Evolutionary conservation across 2,113 vertebrate genomes (phyloP).

Genomic region (Hemibagrus wyckioides): DNA sequence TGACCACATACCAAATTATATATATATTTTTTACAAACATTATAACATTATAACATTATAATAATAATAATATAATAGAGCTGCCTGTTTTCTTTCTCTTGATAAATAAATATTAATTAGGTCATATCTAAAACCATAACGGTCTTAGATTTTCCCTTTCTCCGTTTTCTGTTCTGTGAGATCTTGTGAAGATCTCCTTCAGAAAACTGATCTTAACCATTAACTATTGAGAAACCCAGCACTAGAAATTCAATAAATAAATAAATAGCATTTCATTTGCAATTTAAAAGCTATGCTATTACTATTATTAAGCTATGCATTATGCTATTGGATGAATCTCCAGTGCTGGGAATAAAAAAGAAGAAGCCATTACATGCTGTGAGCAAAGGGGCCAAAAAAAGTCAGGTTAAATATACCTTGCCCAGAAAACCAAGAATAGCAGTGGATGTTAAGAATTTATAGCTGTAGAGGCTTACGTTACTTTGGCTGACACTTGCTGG

Average conservation of each 20-base stretch:
- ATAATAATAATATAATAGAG: too few species aligned
- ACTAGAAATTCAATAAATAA: too few species aligned
- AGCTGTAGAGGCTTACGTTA: constrained; percentile 33
- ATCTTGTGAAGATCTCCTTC: background rate
- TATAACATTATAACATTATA: too few species aligned
- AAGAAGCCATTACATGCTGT: constrained; percentile 31
- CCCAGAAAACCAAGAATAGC: constrained; percentile 48
- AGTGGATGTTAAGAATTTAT: constrained; percentile 36
- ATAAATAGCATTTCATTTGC: too few species aligned
- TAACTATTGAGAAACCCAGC: background rate
- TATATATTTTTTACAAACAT: too few species aligned
- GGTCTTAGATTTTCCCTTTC: background rate
- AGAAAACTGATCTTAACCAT: background rate
- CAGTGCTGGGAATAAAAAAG: constrained; percentile 41
- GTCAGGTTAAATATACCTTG: constrained; percentile 52
- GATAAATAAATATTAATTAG: background rate
- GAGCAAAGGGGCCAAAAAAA: constrained; percentile 45
- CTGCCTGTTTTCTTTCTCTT: too few species aligned
- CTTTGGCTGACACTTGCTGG: background rate
- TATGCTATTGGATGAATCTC: background rate
- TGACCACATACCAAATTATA: too few species aligned
- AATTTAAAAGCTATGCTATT: background rate
- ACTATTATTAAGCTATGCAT: background rate
- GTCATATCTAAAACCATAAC: background rate
- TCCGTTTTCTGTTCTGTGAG: background rate